These are phyloP conservation scores for Myzus persicae DNA, from an alignment of 1,140 invertebrate species.

Conservation along the genomic window DNA sequence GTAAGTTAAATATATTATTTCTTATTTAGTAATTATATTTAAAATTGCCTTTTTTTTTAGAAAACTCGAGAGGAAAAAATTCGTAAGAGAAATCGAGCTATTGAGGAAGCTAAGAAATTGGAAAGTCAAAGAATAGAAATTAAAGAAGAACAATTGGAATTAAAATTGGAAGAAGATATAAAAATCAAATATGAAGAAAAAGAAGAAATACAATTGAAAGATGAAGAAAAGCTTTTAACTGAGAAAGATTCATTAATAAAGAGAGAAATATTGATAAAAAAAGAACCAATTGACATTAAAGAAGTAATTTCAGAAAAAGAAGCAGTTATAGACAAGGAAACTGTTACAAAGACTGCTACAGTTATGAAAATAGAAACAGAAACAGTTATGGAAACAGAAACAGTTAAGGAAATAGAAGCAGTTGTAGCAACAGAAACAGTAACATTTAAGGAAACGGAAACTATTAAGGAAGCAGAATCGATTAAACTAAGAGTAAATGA, in stretches of 20 bases:
- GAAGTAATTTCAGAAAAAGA: slow-evolving; percentile 61
- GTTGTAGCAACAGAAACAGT: no score
- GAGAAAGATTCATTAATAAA: background rate
- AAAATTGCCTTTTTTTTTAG: background rate
- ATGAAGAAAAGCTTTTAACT: slow-evolving; percentile 42
- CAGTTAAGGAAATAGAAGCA: background rate
- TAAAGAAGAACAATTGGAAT: background rate
- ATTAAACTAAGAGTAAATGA: slow-evolving; percentile 57
- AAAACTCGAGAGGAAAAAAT: slow-evolving; percentile 45
- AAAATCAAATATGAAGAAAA: slow-evolving; percentile 65
- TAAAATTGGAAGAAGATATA: slow-evolving; percentile 63
- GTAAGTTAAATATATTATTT: slow-evolving; percentile 65
- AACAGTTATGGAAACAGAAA: background rate
- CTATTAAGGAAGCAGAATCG: slow-evolving; percentile 30
- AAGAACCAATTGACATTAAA: background rate
- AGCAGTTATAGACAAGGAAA: slow-evolving; percentile 59
- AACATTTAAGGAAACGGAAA: no score
- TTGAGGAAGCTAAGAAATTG: slow-evolving; percentile 54
- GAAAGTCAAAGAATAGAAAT: slow-evolving; percentile 56
- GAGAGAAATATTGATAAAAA: background rate
- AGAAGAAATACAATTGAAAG: slow-evolving; percentile 40
- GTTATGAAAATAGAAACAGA: background rate
- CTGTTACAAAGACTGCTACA: background rate
- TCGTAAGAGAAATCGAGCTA: slow-evolving; percentile 57
- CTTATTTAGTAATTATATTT: background rate